phyloP scores from a whole-genome alignment of 2,888 invertebrate species.

The Cyaniris semiargus region DNA sequence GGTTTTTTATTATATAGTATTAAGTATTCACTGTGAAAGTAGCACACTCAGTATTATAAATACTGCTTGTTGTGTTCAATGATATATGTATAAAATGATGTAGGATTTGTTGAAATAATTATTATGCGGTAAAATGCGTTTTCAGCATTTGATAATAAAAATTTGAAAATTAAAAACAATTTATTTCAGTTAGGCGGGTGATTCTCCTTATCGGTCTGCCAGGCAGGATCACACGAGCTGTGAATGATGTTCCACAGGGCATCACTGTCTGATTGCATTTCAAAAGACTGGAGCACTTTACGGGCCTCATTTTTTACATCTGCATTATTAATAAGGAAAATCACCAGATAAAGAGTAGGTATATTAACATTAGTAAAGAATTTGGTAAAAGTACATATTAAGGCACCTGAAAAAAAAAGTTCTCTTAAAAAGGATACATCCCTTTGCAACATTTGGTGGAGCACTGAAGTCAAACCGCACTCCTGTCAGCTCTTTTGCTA shows the following conservation, averaged over 20 bases:
- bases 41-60: too few species aligned
- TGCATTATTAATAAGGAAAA: constrained; percentile 48
- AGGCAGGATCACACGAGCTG: constrained; percentile 34
- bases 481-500: constrained; percentile 66
- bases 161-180: background rate
- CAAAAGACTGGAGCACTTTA: constrained; percentile 56
- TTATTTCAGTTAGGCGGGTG: constrained; percentile 33
- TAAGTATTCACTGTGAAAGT: too few species aligned
- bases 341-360: background rate
- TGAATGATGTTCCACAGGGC: constrained; percentile 52
- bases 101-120: too few species aligned
- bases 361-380: background rate
- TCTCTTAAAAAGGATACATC: constrained; percentile 70
- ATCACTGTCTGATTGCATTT: constrained; percentile 47
- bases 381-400: too few species aligned
- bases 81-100: too few species aligned
- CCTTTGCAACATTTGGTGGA: constrained; percentile 59
- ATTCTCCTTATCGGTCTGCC: constrained; percentile 50
- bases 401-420: background rate
- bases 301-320: constrained; percentile 59
- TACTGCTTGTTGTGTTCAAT: too few species aligned
- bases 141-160: too few species aligned
- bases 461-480: constrained; percentile 65
- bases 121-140: too few species aligned
- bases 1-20: too few species aligned